Percentiles rank a stretch among this genome's conserved stretches.
phyloP scores from a whole-genome alignment of 53 echinoderm and acorn worm genomes.

The Holothuria scabra region DNA sequence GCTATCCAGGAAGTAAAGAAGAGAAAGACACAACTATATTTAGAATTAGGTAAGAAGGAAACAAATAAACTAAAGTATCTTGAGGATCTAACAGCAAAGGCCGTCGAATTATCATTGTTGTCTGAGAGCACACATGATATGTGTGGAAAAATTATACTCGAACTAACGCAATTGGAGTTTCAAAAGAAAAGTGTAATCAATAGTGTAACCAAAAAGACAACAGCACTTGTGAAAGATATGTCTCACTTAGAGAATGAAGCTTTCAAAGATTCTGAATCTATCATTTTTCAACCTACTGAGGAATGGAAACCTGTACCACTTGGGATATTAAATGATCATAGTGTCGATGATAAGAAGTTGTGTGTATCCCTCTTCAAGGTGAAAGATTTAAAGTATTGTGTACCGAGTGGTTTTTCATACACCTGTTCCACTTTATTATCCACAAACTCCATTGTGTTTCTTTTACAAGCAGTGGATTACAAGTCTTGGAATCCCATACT shows the following conservation, averaged over 20 bases:
- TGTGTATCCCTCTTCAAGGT: no score
- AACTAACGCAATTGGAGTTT: neutral
- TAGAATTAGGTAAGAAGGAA: neutral
- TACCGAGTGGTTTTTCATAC: no score
- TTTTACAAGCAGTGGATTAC: no score
- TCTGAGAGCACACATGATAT: neutral
- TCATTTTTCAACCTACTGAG: no score
- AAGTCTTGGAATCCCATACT: no score
- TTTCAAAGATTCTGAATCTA: neutral
- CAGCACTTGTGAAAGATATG: neutral
- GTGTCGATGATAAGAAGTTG: no score
- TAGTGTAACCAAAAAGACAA: neutral
- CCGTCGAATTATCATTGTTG: neutral
- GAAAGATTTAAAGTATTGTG: no score
- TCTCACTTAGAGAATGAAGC: neutral
- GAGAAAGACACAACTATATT: neutral
- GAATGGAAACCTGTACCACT: no score
- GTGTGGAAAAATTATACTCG: neutral
- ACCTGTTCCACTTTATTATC: no score
- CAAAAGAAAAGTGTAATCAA: neutral
- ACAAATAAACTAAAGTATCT: neutral
- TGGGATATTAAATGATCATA: no score
- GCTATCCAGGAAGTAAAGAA: neutral
- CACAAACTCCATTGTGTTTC: no score
- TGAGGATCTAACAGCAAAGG: neutral